Evolutionary conservation across 2,113 vertebrate species (phyloP).

Genomic region (Rhynchomys soricoides): DNA sequence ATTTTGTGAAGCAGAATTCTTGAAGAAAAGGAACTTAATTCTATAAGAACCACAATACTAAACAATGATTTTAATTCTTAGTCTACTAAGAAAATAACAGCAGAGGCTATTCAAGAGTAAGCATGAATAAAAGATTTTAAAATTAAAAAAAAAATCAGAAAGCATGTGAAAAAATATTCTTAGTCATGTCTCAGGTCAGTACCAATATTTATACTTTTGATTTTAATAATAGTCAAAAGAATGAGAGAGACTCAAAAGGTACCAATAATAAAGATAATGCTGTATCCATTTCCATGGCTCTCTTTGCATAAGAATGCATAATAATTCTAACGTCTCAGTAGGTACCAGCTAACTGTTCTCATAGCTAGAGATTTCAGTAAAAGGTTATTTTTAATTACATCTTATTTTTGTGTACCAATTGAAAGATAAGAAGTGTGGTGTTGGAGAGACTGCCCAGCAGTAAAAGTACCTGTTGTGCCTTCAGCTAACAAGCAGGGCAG

Average conservation of each 20-base stretch:
- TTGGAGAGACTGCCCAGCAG: not conserved
- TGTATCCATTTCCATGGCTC: not conserved
- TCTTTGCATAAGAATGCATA: not conserved
- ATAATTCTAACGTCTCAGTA: constrained; percentile 12
- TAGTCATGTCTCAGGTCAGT: not conserved
- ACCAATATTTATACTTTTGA: constrained; percentile 25
- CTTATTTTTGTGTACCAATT: not conserved
- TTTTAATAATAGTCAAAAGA: constrained; percentile 10
- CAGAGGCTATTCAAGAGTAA: constrained; percentile 41
- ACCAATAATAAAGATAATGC: not conserved
- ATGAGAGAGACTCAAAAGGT: not conserved
- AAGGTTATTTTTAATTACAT: not conserved
- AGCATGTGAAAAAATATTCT: not conserved
- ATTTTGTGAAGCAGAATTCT: constrained; percentile 73
- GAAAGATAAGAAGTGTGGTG: not conserved
- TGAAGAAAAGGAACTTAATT: constrained; percentile 76
- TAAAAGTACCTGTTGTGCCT: not conserved
- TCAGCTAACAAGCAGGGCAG: not conserved
- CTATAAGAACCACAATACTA: constrained; percentile 65
- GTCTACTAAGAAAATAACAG: constrained; percentile 29
- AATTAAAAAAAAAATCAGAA: not conserved
- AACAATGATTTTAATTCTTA: constrained; percentile 77
- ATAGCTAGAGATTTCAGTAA: not conserved
- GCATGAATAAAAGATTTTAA: constrained; percentile 53
- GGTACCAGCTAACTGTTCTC: not conserved